phyloP scores from a whole-genome alignment of 2,888 invertebrate genomes.

The Coleophora flavipennella region DNA sequence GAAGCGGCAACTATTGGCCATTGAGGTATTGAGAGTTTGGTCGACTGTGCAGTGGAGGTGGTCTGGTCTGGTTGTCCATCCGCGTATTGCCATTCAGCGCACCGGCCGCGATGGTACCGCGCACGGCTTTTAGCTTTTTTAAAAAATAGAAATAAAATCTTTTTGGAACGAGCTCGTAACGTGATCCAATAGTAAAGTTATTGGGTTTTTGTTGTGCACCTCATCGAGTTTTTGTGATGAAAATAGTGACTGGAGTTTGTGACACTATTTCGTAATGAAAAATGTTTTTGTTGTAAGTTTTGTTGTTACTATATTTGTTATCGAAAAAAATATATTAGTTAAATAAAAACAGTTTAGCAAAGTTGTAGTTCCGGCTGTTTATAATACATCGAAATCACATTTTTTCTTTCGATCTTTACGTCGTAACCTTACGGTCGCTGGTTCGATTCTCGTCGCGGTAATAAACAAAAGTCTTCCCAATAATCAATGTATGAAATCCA shows the following conservation, averaged over 20 bases:
- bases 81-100: constrained; percentile 39
- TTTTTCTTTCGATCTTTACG: too few species aligned
- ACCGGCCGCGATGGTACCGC: constrained; percentile 28
- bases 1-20: constrained; percentile 12
- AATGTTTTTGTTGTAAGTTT: too few species aligned
- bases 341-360: too few species aligned
- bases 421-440: too few species aligned
- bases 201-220: constrained; percentile 22
- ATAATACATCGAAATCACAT: too few species aligned
- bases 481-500: too few species aligned
- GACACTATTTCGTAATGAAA: not conserved
- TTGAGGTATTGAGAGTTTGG: constrained; percentile 6
- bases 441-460: too few species aligned
- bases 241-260: constrained; percentile 22
- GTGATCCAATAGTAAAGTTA: constrained; percentile 16
- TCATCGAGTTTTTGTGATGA: constrained; percentile 31
- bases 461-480: too few species aligned
- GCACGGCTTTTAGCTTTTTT: not conserved
- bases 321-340: too few species aligned
- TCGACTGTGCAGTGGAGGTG: constrained; percentile 20
- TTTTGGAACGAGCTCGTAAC: constrained; percentile 11
- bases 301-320: too few species aligned
- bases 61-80: constrained; percentile 35
- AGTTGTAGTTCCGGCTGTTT: too few species aligned
- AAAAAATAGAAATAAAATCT: constrained; percentile 1